Evolutionary conservation across 1,140 invertebrate genomes (phyloP).

Genomic region (Nautilus pompilius): DNA sequence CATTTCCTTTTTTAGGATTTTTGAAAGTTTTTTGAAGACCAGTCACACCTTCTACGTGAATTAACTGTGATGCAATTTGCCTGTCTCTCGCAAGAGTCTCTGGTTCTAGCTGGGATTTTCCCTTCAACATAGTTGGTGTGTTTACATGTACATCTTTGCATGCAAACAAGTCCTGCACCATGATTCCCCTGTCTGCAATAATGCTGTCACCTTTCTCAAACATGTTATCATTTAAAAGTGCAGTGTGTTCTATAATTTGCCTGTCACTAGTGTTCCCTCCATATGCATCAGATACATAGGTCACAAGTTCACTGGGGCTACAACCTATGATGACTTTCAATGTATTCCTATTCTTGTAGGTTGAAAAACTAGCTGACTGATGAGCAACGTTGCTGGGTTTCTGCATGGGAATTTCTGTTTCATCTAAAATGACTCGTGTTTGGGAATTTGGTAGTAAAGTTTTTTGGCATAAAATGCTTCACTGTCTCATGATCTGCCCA

Average conservation of each 20-base stretch:
- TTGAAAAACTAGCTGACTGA: conserved; percentile 15
- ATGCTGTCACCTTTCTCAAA: conserved; percentile 17
- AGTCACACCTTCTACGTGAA: conserved; percentile 20
- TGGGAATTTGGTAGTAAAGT: conserved; percentile 21
- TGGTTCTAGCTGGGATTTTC: conserved; percentile 17
- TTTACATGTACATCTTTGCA: conserved; percentile 18
- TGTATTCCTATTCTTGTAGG: conserved; percentile 21
- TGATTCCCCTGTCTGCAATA: conserved; percentile 24
- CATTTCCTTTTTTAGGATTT: conserved; percentile 17
- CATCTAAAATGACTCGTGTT: conserved; percentile 28
- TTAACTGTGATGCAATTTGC: conserved; percentile 14
- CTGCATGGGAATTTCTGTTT: conserved; percentile 22
- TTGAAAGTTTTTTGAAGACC: conserved; percentile 19
- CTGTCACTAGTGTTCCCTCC: conserved; percentile 19
- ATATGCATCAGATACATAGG: conserved; percentile 16
- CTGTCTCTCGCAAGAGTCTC: conserved; percentile 16
- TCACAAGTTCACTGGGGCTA: conserved; percentile 13
- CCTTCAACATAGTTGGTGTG: conserved; percentile 23
- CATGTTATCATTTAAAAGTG: conserved; percentile 2
- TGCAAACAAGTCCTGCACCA: conserved; percentile 25
- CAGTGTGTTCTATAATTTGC: conserved; percentile 18
- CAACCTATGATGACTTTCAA: conserved; percentile 22
- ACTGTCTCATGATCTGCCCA: conserved; percentile 12
- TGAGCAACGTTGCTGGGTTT: conserved; percentile 14
- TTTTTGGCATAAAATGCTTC: conserved; percentile 16